phyloP scores from a whole-genome alignment of 1,140 invertebrate genomes.

The Ruditapes philippinarum region DNA sequence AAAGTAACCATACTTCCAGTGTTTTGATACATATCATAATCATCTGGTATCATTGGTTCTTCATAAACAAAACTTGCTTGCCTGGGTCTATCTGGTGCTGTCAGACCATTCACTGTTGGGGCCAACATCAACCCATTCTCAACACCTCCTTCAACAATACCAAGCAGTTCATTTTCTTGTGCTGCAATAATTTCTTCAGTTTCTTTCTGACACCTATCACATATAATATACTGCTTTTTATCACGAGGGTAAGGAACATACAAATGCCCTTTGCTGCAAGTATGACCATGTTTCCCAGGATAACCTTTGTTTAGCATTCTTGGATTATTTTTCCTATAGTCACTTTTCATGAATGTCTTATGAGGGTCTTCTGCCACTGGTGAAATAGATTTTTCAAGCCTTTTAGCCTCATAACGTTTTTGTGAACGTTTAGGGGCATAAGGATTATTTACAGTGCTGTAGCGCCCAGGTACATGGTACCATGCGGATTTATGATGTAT shows the following conservation, averaged over 20 bases:
- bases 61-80: slow-evolving; percentile 50
- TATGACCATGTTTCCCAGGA: slow-evolving; percentile 33
- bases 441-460: slow-evolving; percentile 71
- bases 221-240: slow-evolving; percentile 49
- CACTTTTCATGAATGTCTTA: slow-evolving; percentile 53
- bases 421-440: slow-evolving; percentile 79
- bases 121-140: not conserved
- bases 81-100: slow-evolving; percentile 42
- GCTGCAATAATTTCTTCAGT: slow-evolving; percentile 34
- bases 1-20: slow-evolving; percentile 50
- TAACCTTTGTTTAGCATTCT: slow-evolving; percentile 46
- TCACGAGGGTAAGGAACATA: slow-evolving; percentile 43
- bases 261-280: slow-evolving; percentile 36
- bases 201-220: slow-evolving; percentile 49
- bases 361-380: slow-evolving; percentile 33
- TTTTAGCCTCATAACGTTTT: slow-evolving; percentile 66
- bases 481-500: slow-evolving; percentile 81
- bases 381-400: slow-evolving; percentile 53
- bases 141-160: not conserved
- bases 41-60: slow-evolving; percentile 46
- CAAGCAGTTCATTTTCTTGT: slow-evolving; percentile 25
- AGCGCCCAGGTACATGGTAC: slow-evolving; percentile 84
- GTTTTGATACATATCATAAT: slow-evolving; percentile 8
- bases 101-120: slow-evolving; percentile 54
- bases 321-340: slow-evolving; percentile 57